These are phyloP conservation scores for Cygnus buccinator DNA, from an alignment of 2,113 vertebrate species.

Conservation along the genomic window DNA sequence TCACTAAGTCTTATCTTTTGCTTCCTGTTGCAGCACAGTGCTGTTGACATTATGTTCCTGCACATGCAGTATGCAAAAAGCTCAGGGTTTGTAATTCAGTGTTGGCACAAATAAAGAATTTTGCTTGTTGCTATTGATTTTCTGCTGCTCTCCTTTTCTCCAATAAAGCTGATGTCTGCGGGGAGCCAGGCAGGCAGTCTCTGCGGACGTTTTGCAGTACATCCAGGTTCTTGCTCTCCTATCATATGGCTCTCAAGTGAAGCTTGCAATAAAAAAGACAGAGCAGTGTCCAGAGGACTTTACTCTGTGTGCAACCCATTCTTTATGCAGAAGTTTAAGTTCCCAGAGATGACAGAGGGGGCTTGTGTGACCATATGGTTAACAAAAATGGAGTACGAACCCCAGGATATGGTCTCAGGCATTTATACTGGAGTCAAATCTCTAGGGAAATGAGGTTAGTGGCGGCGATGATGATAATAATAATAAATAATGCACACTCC, in stretches of 20 bases:
- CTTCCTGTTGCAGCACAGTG: slow-evolving; percentile 47
- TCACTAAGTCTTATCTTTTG: slow-evolving; percentile 37
- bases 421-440: slow-evolving; percentile 19
- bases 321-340: background rate
- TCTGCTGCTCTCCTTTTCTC: background rate
- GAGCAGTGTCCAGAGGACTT: background rate
- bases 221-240: background rate
- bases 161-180: background rate
- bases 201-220: background rate
- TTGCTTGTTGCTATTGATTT: slow-evolving; percentile 10
- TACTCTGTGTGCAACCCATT: background rate
- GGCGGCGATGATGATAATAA: background rate
- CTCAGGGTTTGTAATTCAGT: background rate
- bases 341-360: background rate
- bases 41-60: slow-evolving; percentile 54
- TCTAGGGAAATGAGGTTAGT: slow-evolving; percentile 37
- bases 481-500: slow-evolving; percentile 37
- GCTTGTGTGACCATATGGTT: background rate
- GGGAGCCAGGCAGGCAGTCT: background rate
- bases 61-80: slow-evolving; percentile 19
- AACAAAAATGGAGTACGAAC: background rate
- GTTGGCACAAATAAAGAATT: slow-evolving; percentile 12
- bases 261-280: background rate
- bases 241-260: background rate
- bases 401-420: background rate